These are phyloP conservation scores for Rhabditophanes sp. DNA, from an alignment of 2,888 invertebrate genomes.

Conservation along the genomic window DNA sequence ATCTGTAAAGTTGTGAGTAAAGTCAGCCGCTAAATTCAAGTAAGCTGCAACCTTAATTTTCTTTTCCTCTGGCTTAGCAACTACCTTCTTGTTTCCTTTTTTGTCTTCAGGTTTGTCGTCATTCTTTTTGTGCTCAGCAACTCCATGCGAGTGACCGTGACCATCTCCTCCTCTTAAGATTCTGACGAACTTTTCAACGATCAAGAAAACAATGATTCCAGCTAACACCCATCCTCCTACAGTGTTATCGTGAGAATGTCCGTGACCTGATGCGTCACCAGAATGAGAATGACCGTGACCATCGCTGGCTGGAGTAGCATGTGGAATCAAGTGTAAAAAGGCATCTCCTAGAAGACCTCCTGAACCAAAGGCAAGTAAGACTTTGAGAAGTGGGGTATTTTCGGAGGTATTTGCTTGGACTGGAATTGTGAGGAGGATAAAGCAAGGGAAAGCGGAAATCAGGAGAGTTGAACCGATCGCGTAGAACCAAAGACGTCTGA, in stretches of 20 bases:
- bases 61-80: constrained; percentile 6
- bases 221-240: constrained; percentile 81
- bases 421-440: constrained; percentile 79
- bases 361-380: constrained; percentile 71
- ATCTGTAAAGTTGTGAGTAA: constrained; percentile 96
- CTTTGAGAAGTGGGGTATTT: constrained; percentile 32
- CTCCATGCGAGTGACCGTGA: constrained; percentile 51
- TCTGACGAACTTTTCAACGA: constrained; percentile 71
- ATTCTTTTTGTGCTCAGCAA: constrained; percentile 10
- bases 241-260: constrained; percentile 59
- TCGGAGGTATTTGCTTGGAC: constrained; percentile 50
- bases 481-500: constrained; percentile 35
- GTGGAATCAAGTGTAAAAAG: constrained; percentile 92
- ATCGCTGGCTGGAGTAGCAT: constrained; percentile 56
- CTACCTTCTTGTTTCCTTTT: constrained; percentile 3
- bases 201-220: constrained; percentile 38
- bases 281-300: constrained; percentile 13
- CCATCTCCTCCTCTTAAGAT: constrained; percentile 58
- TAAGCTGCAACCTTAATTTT: constrained; percentile 65
- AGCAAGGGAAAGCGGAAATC: constrained; percentile 82
- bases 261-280: constrained; percentile 21
- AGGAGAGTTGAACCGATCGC: constrained; percentile 60
- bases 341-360: constrained; percentile 89
- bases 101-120: constrained; percentile 11
- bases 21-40: constrained; percentile 89